Evolutionary conservation across 2,888 invertebrate species (phyloP).

Genomic region (Mamestra brassicae): DNA sequence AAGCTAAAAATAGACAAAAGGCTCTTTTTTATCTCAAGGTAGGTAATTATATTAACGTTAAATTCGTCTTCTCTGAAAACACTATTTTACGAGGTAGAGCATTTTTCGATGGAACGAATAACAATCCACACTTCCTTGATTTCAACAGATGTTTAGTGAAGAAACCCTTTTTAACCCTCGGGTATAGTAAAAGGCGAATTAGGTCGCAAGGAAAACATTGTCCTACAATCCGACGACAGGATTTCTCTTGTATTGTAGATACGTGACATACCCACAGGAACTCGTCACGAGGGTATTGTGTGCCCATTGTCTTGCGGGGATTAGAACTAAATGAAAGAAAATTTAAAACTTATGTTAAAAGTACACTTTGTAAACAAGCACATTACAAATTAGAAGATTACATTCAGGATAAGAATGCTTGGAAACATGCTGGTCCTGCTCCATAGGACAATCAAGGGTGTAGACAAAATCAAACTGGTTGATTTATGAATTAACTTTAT

Average conservation of each 20-base stretch:
- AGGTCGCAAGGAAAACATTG: conserved; percentile 9
- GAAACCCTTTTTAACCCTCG: not conserved
- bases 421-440: no score
- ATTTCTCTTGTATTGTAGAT: not conserved
- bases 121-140: not conserved
- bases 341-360: no score
- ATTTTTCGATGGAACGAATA: not conserved
- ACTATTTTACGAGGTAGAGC: no score
- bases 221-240: not conserved
- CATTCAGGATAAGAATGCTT: no score
- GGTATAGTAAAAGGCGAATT: not conserved
- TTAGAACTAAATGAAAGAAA: no score
- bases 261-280: not conserved
- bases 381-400: no score
- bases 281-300: no score
- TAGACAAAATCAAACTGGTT: no score
- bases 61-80: not conserved
- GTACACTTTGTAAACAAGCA: no score
- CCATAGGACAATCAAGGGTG: no score
- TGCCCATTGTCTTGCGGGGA: not conserved
- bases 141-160: not conserved
- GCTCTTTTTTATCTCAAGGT: not conserved
- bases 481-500: no score
- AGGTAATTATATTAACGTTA: not conserved
- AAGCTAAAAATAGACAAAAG: not conserved